These are phyloP conservation scores for Dione vanillae DNA, from an alignment of 2,888 invertebrate genomes.

Conservation along the genomic window DNA sequence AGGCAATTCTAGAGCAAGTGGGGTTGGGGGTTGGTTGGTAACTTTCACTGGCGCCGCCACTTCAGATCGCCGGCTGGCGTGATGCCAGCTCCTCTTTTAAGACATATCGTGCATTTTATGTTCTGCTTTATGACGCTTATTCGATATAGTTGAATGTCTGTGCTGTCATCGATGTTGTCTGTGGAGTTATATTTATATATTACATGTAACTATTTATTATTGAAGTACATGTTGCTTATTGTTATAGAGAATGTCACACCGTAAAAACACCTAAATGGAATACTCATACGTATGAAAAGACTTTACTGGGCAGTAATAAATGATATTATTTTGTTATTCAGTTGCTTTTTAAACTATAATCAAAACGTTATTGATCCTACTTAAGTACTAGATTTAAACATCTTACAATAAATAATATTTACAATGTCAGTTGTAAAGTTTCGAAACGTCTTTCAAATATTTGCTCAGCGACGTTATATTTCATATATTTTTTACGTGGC, in stretches of 20 bases:
- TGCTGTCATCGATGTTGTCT: slow-evolving; percentile 27
- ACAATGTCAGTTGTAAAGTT: neutral
- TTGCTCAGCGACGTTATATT: neutral
- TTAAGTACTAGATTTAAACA: neutral
- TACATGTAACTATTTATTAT: too few species aligned
- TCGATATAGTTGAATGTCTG: slow-evolving; percentile 31
- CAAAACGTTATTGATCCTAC: neutral
- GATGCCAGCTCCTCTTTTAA: slow-evolving; percentile 61
- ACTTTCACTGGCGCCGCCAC: slow-evolving; percentile 79
- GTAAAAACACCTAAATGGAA: neutral
- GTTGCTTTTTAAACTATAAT: neutral
- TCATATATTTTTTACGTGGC: neutral
- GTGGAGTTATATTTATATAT: slow-evolving; percentile 1
- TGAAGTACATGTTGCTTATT: too few species aligned
- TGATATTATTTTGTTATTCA: too few species aligned
- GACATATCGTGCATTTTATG: slow-evolving; percentile 34
- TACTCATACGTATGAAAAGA: neutral
- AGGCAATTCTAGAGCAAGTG: slow-evolving; percentile 36
- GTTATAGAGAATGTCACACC: neutral
- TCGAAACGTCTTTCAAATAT: neutral
- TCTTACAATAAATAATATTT: neutral
- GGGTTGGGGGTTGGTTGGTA: slow-evolving; percentile 52
- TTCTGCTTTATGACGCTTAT: slow-evolving; percentile 41
- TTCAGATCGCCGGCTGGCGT: slow-evolving; percentile 78
- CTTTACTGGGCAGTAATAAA: too few species aligned